Conservation (phyloP, 2,888 invertebrate species). For the Hylaea fasciaria region DNA sequence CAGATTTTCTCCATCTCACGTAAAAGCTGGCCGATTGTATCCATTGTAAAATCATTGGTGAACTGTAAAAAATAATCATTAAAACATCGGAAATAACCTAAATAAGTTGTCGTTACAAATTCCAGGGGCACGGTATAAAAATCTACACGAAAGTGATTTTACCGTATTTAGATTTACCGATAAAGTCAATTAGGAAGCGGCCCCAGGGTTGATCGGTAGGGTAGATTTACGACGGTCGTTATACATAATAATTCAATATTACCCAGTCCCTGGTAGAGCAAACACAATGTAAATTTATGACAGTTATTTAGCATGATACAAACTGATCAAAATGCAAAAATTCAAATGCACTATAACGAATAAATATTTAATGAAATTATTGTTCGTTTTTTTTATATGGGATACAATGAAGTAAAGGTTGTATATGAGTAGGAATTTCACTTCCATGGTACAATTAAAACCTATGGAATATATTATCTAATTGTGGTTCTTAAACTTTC, state of each 20-base stretch:
- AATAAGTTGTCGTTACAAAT: conserved; percentile 1
- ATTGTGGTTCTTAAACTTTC: too few relatives aligned
- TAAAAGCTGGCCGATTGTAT: too few relatives aligned
- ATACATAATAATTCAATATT: conserved; percentile 42
- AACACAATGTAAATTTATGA: background rate
- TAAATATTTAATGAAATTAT: too few relatives aligned
- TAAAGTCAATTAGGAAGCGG: conserved; percentile 36
- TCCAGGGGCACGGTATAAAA: background rate
- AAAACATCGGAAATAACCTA: background rate
- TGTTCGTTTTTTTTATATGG: too few relatives aligned
- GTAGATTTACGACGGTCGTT: conserved; percentile 36
- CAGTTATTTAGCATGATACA: conserved; percentile 3
- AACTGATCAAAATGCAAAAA: background rate
- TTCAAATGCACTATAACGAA: background rate
- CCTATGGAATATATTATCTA: too few relatives aligned
- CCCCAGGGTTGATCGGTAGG: conserved; percentile 28
- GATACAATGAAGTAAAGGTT: too few relatives aligned
- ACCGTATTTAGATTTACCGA: conserved; percentile 28
- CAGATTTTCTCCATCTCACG: too few relatives aligned
- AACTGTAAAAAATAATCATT: too few relatives aligned
- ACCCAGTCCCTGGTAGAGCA: conserved; percentile 13
- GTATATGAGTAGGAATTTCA: too few relatives aligned
- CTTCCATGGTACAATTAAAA: too few relatives aligned
- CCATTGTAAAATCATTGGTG: too few relatives aligned
- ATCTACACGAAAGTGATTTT: conserved; percentile 17